Conservation (phyloP, 1,140 invertebrate genomes). For the Hypothenemus hampei region DNA sequence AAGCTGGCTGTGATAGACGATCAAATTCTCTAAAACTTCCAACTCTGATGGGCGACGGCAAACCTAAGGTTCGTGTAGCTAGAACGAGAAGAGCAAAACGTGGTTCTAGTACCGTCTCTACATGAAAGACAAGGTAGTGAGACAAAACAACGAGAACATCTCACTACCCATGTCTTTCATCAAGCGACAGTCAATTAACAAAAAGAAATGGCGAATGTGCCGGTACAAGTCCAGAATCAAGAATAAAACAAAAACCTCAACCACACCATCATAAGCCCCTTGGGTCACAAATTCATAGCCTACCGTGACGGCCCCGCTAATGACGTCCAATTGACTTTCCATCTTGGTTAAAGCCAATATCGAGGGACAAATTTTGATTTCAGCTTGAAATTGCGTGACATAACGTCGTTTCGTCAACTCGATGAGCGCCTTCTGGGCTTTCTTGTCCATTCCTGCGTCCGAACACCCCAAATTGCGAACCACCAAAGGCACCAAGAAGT, state of each 20-base stretch:
- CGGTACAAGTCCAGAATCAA: background rate
- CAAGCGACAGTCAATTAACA: conserved; percentile 29
- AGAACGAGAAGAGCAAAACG: background rate
- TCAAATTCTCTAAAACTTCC: conserved; percentile 63
- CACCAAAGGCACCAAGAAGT: conserved; percentile 39
- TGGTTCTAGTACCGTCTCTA: conserved; percentile 25
- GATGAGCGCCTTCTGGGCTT: conserved; percentile 33
- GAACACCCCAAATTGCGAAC: conserved; percentile 37
- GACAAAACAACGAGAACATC: conserved; percentile 66
- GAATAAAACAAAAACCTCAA: background rate
- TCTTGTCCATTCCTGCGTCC: conserved; percentile 33
- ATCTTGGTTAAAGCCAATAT: conserved; percentile 38
- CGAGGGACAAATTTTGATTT: conserved; percentile 42
- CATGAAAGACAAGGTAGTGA: conserved; percentile 94
- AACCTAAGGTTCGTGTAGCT: background rate
- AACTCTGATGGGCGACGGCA: conserved; percentile 59
- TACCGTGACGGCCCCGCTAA: conserved; percentile 37
- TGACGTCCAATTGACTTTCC: conserved; percentile 28
- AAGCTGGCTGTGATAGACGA: conserved; percentile 79
- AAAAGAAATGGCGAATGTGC: background rate
- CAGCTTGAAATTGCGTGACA: conserved; percentile 36
- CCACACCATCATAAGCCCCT: too few species aligned
- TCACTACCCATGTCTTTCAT: conserved; percentile 97
- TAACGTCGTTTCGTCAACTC: conserved; percentile 37
- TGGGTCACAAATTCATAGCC: too few species aligned